phyloP scores from a whole-genome alignment of 2,797 vertebrate species.

The Sylvia borin region DNA sequence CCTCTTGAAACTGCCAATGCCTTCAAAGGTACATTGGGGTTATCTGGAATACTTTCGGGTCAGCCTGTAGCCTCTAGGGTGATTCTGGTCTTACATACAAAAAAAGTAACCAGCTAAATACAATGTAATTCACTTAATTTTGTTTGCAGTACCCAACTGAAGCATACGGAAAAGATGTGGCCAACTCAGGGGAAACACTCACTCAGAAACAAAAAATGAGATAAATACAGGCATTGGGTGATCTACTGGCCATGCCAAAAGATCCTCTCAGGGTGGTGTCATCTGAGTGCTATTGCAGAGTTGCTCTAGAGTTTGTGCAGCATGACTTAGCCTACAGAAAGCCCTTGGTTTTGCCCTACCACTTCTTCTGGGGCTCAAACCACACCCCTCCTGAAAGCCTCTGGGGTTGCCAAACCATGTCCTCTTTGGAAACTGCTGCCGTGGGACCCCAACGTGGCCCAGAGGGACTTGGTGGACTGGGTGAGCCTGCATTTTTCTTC shows the following conservation, averaged over 20 bases:
- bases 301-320: accelerated
- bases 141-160: neutral
- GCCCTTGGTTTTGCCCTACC: neutral
- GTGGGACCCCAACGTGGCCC: accelerated
- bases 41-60: neutral
- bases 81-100: neutral
- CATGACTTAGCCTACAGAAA: neutral
- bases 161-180: neutral
- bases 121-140: neutral
- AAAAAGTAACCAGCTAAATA: neutral
- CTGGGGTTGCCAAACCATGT: neutral
- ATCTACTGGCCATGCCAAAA: neutral
- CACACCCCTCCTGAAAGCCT: neutral
- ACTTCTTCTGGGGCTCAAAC: neutral
- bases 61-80: neutral
- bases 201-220: neutral
- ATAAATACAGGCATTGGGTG: neutral
- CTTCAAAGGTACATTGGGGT: neutral
- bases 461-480: accelerated
- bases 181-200: neutral
- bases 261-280: neutral
- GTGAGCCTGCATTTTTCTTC: neutral
- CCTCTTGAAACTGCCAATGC: neutral
- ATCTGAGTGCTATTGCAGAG: neutral
- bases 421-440: neutral